Conservation (phyloP, 2,113 vertebrate species). For the Archocentrus centrarchus region DNA sequence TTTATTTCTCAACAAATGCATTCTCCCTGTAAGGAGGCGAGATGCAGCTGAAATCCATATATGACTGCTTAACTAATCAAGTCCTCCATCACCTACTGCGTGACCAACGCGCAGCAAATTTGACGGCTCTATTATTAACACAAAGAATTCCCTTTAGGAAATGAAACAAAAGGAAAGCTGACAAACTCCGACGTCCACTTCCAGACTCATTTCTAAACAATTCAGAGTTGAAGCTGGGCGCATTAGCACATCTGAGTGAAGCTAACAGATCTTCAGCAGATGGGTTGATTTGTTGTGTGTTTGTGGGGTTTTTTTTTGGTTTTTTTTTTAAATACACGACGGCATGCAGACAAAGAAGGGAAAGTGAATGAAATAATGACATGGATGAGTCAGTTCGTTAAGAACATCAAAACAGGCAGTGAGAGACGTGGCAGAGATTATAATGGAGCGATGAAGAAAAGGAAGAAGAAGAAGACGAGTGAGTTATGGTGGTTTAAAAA, state of each 20-base stretch:
- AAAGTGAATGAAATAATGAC: slow-evolving; percentile 44
- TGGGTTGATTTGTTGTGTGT: slow-evolving; percentile 39
- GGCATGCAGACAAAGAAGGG: slow-evolving; percentile 53
- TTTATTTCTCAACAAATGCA: slow-evolving; percentile 10
- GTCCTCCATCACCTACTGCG: slow-evolving; percentile 24
- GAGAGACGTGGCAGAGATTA: neutral
- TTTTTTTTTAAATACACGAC: slow-evolving; percentile 10
- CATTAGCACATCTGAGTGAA: slow-evolving; percentile 55
- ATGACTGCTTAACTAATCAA: slow-evolving; percentile 32
- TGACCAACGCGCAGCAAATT: slow-evolving; percentile 21
- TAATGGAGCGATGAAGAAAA: neutral
- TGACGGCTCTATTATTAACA: slow-evolving; percentile 42
- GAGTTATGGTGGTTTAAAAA: slow-evolving; percentile 1
- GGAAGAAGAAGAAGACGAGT: neutral
- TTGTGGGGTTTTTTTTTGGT: neutral
- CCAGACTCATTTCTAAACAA: slow-evolving; percentile 40
- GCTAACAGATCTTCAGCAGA: slow-evolving; percentile 74
- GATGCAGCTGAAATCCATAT: slow-evolving; percentile 46
- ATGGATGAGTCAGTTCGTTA: slow-evolving; percentile 34
- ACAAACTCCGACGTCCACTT: slow-evolving; percentile 44
- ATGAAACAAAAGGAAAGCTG: slow-evolving; percentile 22
- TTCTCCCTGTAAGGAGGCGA: slow-evolving; percentile 39
- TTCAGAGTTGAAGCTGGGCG: slow-evolving; percentile 49
- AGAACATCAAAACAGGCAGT: slow-evolving; percentile 32
- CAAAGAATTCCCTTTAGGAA: slow-evolving; percentile 35